Conservation (phyloP, 2,888 invertebrate species). For the Oscheius sp. region DNA sequence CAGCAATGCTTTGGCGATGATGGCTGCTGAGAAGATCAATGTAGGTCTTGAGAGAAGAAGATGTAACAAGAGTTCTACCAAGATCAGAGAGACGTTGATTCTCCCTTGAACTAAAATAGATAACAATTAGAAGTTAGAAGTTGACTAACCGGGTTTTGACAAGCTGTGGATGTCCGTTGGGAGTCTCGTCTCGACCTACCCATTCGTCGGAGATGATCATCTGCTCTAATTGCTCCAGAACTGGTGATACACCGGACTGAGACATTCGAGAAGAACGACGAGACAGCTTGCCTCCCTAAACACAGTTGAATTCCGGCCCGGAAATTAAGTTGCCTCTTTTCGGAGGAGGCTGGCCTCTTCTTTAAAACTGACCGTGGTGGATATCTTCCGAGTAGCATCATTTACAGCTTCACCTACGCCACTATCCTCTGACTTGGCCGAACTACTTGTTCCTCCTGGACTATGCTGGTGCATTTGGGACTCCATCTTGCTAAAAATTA, state of each 20-base stretch:
- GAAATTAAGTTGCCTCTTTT: slow-evolving; percentile 4
- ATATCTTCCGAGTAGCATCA: slow-evolving; percentile 37
- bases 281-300: slow-evolving; percentile 26
- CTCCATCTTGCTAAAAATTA: slow-evolving; percentile 27
- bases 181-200: slow-evolving; percentile 44
- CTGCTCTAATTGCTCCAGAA: slow-evolving; percentile 60
- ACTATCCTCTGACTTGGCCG: slow-evolving; percentile 52
- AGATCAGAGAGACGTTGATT: slow-evolving; percentile 59
- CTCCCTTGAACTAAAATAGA: slow-evolving; percentile 39
- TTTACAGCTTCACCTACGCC: slow-evolving; percentile 53
- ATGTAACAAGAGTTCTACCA: slow-evolving; percentile 60
- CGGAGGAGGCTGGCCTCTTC: too few relatives aligned
- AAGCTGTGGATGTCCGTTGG: slow-evolving; percentile 40
- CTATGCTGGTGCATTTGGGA: slow-evolving; percentile 46
- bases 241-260: slow-evolving; percentile 46
- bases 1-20: slow-evolving; percentile 60
- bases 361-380: slow-evolving; percentile 31
- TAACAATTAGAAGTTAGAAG: neutral
- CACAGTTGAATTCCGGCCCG: neutral
- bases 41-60: slow-evolving; percentile 59
- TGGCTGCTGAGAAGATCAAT: slow-evolving; percentile 59
- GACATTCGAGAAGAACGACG: slow-evolving; percentile 31
- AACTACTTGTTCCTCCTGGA: slow-evolving; percentile 48
- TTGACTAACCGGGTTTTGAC: slow-evolving; percentile 42
- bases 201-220: slow-evolving; percentile 63